Evolutionary conservation across 2,113 vertebrate genomes (phyloP), one percentile per base, ranked within the genome.

Genomic region (Coturnix japonica): DNA sequence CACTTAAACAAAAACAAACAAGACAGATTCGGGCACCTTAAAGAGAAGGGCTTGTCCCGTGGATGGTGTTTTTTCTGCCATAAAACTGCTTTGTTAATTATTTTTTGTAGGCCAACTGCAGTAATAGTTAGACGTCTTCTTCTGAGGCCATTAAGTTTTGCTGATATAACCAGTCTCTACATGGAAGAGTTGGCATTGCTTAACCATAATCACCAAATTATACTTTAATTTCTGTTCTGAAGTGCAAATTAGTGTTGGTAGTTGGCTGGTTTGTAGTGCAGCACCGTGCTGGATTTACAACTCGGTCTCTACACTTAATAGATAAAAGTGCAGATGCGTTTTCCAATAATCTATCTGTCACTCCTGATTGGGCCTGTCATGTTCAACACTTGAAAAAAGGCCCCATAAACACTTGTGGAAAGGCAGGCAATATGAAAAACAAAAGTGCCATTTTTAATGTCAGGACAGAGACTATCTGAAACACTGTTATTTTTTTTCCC

Each of bases 291-390:
- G 39, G 75, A 92, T 81, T 94, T 95, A 80, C 66, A 64, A 60
- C 66, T 77, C 20, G 35, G 66, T 84, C 70, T 57, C 76, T 59
- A 75, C 59, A 33, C 63, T 92, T 93, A 80, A 78, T 22, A 93
- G 67, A 95, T 88, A 80, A 86, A 94, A 80, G 51, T 85, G 90
- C 79, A 80, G 85, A 94, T 95, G 82, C 28, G 30, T 95, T 96
- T 96, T 88, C 79, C 86, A 94, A 60, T 95, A 86, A 94, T 94
- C 95, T 93, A 66, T 95, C 84, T n/a, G 9, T 76, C 90, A 63
- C 35, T 90, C 77, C 73, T 35, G 76, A 60, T 47, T 72, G 94
- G 74, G 25, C 63, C 66, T 95, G 78, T 94, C 84, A 73, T 33
- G 53, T 47, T 85, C 89, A 89, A 85, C 79, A 46, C 64, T 79